These are phyloP conservation scores for Cyclargus thomasi DNA, from an alignment of 1,140 invertebrate genomes.

Conservation along the genomic window DNA sequence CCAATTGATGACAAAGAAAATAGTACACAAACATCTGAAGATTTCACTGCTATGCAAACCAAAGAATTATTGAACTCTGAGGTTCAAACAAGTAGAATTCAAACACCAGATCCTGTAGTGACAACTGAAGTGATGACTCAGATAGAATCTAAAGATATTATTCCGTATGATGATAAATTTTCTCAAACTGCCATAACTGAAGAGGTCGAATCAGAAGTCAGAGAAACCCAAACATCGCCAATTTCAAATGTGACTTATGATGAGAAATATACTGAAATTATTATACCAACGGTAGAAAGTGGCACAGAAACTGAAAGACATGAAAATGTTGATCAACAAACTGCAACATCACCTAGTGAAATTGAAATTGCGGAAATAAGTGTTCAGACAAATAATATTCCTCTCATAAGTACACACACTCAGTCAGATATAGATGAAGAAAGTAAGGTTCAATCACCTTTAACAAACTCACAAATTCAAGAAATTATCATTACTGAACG, in stretches of 20 bases:
- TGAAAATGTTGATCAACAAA: constrained; percentile 61
- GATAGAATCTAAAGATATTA: constrained; percentile 58
- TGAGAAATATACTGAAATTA: constrained; percentile 61
- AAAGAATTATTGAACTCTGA: constrained; percentile 44
- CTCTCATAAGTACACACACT: constrained; percentile 46
- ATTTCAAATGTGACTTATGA: constrained; percentile 43
- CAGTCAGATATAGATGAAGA: constrained; percentile 44
- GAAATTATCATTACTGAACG: constrained; percentile 43
- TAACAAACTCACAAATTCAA: constrained; percentile 23
- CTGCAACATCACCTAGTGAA: constrained; percentile 56
- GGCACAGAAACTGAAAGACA: constrained; percentile 67
- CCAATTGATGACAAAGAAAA: constrained; percentile 63
- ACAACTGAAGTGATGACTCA: constrained; percentile 61
- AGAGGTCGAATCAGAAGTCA: constrained; percentile 48
- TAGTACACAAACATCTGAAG: constrained; percentile 52
- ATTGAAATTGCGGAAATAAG: constrained; percentile 64
- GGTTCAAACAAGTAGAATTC: constrained; percentile 56
- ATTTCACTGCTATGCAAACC: constrained; percentile 41
- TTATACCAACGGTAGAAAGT: constrained; percentile 54
- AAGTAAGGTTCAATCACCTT: constrained; percentile 12
- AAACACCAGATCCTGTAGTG: constrained; percentile 43
- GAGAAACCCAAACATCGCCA: constrained; percentile 70
- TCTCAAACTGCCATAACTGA: constrained; percentile 63
- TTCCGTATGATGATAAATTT: constrained; percentile 60
- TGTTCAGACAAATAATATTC: constrained; percentile 67